These are phyloP conservation scores for Meriones psammophilus DNA, from an alignment of 2,797 vertebrate genomes.

Conservation along the genomic window DNA sequence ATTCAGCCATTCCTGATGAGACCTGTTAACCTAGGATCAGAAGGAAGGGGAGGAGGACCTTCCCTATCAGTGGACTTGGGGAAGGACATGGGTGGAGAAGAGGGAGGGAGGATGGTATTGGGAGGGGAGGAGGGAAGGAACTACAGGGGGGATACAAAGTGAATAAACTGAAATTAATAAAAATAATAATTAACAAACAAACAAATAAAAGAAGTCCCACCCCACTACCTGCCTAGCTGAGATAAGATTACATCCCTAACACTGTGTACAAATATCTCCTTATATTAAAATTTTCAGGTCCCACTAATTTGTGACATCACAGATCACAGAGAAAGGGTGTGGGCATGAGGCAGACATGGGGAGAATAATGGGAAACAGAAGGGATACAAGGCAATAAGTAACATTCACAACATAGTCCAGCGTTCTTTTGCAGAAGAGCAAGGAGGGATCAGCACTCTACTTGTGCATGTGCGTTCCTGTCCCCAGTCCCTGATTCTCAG, in stretches of 20 bases:
- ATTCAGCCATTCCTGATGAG: no score
- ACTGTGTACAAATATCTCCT: conserved; percentile 82
- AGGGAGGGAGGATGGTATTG: no score
- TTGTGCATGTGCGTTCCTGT: not conserved
- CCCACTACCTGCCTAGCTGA: conserved; percentile 31
- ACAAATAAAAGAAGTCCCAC: not conserved
- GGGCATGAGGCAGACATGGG: not conserved
- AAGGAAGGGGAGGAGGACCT: no score
- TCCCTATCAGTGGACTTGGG: no score
- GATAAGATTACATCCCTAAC: conserved; percentile 72
- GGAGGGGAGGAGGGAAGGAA: no score
- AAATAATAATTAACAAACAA: no score
- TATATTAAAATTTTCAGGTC: conserved; percentile 78
- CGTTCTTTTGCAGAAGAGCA: not conserved
- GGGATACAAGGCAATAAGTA: not conserved
- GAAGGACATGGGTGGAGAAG: no score
- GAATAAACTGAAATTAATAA: no score
- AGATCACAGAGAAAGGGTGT: no score
- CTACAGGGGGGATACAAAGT: no score
- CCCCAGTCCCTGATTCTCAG: conserved; percentile 14
- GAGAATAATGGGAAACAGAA: not conserved
- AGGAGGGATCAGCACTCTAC: not conserved
- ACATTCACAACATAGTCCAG: not conserved
- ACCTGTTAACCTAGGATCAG: no score
- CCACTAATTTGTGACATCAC: conserved; percentile 14